These are phyloP conservation scores for Neoitamus cyanurus DNA, from an alignment of 2,888 invertebrate species.

Conservation along the genomic window DNA sequence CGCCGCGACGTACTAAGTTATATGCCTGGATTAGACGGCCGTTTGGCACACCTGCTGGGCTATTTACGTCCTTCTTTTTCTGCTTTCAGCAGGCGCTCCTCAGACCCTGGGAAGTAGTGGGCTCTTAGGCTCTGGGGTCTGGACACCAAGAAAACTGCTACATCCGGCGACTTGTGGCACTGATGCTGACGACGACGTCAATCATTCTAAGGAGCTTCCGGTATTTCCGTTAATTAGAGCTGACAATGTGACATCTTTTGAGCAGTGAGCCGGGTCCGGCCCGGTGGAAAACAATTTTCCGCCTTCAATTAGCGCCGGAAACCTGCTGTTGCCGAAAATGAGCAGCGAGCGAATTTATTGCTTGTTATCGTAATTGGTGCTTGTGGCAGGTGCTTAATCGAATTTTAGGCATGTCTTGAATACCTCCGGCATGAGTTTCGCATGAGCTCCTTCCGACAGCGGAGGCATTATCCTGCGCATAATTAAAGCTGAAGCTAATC, in stretches of 20 bases:
- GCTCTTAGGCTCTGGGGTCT: not conserved
- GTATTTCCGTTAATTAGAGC: conserved; percentile 20
- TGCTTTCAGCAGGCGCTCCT: not conserved
- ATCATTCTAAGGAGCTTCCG: not conserved
- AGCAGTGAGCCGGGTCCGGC: not conserved
- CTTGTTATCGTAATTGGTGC: conserved; percentile 18
- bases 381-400: conserved; percentile 9
- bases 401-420: not conserved
- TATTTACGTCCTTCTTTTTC: conserved; percentile 13
- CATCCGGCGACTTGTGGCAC: not conserved
- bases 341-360: conserved; percentile 2
- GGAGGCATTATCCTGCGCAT: not conserved
- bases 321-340: conserved; percentile 12
- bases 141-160: not conserved
- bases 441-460: not conserved
- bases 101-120: not conserved
- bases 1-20: not conserved
- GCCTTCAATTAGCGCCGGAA: conserved; percentile 11
- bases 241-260: conserved; percentile 27
- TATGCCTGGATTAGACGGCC: conserved; percentile 2
- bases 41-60: conserved; percentile 26
- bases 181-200: conserved; percentile 9
- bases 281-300: conserved; percentile 3
- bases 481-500: not conserved
- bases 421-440: not conserved